Percentiles rank a stretch among this genome's conserved stretches.
Evolutionary conservation across 2,888 invertebrate species (phyloP).

Genomic region (Seira sanloemensis): DNA sequence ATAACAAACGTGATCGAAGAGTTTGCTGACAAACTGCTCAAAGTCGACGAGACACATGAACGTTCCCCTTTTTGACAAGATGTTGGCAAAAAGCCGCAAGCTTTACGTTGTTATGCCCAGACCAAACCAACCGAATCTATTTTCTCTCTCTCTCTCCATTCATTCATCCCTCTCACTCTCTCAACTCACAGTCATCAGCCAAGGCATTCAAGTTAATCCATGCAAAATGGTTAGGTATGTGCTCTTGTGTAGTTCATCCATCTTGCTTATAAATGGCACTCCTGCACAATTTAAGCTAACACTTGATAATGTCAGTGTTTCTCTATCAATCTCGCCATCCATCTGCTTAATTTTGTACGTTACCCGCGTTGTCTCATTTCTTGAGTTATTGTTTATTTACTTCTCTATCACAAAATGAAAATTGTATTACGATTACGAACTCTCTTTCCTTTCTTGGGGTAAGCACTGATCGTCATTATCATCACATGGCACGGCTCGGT

Average conservation of each 20-base stretch:
- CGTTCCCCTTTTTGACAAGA: slow-evolving; percentile 14
- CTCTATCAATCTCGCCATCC: slow-evolving; percentile 25
- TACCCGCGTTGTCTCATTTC: too few relatives aligned
- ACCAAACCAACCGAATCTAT: neutral
- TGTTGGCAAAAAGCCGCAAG: slow-evolving; percentile 52
- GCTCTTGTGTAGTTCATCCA: neutral
- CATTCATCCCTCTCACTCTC: slow-evolving; percentile 38
- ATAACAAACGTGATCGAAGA: too few relatives aligned
- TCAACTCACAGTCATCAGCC: neutral
- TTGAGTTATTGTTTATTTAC: too few relatives aligned
- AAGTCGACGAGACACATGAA: too few relatives aligned
- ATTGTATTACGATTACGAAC: too few relatives aligned
- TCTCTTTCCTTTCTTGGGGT: too few relatives aligned
- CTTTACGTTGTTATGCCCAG: slow-evolving; percentile 38
- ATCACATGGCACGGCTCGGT: slow-evolving; percentile 10
- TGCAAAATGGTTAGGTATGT: neutral
- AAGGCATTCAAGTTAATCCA: neutral
- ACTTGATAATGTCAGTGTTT: too few relatives aligned
- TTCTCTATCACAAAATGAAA: too few relatives aligned
- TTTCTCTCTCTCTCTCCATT: neutral
- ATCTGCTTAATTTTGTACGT: too few relatives aligned
- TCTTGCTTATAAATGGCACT: neutral
- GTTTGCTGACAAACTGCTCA: too few relatives aligned
- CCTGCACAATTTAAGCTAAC: neutral
- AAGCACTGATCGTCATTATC: neutral